Conservation (phyloP, 2,888 invertebrate genomes). For the Sinohyriopsis cumingii region DNA sequence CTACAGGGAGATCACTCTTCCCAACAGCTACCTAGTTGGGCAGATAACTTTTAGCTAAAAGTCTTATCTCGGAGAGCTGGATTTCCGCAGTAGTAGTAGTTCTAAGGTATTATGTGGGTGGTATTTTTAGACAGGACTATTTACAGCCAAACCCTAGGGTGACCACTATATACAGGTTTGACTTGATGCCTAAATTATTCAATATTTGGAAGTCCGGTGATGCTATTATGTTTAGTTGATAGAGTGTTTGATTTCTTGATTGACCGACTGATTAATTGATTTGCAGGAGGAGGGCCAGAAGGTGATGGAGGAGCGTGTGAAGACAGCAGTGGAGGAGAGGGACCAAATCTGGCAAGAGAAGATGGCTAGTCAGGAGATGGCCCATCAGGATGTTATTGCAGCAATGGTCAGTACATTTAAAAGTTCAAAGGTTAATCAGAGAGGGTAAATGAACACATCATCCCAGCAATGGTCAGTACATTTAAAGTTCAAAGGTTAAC, state of each 20-base stretch:
- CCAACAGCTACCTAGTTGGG: too few species aligned
- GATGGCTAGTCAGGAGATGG: constrained; percentile 56
- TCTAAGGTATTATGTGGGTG: too few species aligned
- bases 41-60: too few species aligned
- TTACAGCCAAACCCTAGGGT: too few species aligned
- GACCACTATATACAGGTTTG: too few species aligned
- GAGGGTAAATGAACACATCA: too few species aligned
- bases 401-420: constrained; percentile 43
- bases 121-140: too few species aligned
- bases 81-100: too few species aligned
- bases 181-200: too few species aligned
- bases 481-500: neutral
- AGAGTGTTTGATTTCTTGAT: neutral
- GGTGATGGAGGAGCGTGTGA: constrained; percentile 48
- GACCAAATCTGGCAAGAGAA: constrained; percentile 63
- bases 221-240: constrained; percentile 2
- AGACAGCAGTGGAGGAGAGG: constrained; percentile 52
- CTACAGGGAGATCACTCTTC: too few species aligned
- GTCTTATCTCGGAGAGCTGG: too few species aligned
- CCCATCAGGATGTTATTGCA: constrained; percentile 49
- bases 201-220: too few species aligned
- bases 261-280: neutral
- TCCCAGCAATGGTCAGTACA: constrained; percentile 31
- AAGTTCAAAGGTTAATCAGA: neutral
- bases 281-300: constrained; percentile 62